Evolutionary conservation across 64 coral and sea anemone species (phyloP), one percentile per base, ranked within the genome.

Genomic region (Cladopsammia gracilis): DNA sequence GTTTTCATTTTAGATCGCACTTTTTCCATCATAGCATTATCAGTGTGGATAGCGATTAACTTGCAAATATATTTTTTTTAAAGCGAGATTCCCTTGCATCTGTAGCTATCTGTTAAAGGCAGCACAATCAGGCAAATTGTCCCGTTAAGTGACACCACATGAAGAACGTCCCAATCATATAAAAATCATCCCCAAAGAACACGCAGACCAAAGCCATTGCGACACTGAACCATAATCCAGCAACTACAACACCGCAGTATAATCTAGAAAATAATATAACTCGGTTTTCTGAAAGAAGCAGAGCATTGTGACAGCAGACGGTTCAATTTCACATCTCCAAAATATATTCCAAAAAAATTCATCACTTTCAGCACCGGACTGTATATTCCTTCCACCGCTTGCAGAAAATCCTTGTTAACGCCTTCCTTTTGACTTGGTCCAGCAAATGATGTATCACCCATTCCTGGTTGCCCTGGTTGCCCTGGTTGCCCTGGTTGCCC

Each of bases 371-470:
- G 59, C 15, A 47, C 26, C 16, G 79, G 79, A 47, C 79, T 62
- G 58, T 82, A 82, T 64, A 22, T 62, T 64, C 46, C 79, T 19
- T 82, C 79, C 8, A 82, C 34, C 10, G 19, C 10, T 64, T 82
- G 34, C 7, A 73, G 42, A 43, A 26, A 12, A 4, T 46, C 4
- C 26, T 73, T 43, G 25, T 24, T 70, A 2, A 26, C 68, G 10
- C 3, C 42, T 26, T 45, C 70, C 0, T 73, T 73, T 73, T 13
- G 25, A 73, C 8, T 14, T 14, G 16, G 3, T 18, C 3, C 70
- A 73, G 13, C 26, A 11, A 12, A 71, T 3, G 68, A 26, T 4
- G 6, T 4, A 16, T 73, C 13, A 16, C 13, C 15, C 3, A 43
- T 25, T 3, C 11, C 42, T 47, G 12, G 70, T 25, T 45, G 70